A percentile compares a stretch with the other conserved stretches of the same genome.
phyloP scores from a whole-genome alignment of 2,113 vertebrate genomes.

The Tachuris rubrigastra region DNA sequence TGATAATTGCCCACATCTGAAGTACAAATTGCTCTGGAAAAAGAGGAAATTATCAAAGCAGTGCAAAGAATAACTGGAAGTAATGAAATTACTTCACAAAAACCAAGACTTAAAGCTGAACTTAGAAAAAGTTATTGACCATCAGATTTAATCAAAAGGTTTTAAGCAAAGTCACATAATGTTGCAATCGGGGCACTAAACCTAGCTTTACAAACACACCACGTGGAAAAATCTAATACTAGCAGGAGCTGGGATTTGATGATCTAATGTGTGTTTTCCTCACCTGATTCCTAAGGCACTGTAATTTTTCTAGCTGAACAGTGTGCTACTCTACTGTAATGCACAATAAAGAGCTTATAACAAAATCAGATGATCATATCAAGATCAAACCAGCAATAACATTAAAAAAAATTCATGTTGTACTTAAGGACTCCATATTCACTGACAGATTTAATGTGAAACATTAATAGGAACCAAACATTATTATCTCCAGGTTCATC shows the following conservation, averaged over 20 bases:
- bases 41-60: neutral
- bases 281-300: neutral
- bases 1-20: neutral
- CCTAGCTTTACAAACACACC: neutral
- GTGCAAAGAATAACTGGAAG: neutral
- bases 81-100: neutral
- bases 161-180: neutral
- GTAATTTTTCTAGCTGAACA: conserved; percentile 11
- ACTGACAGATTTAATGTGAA: neutral
- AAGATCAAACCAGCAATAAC: conserved; percentile 1
- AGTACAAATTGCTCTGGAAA: neutral
- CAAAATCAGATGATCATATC: neutral
- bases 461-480: neutral
- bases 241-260: neutral
- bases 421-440: neutral
- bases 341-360: neutral
- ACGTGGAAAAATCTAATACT: neutral
- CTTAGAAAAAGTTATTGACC: neutral
- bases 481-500: conserved; percentile 16
- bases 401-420: neutral
- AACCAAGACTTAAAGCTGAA: neutral
- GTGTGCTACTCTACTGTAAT: neutral
- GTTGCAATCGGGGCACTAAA: neutral
- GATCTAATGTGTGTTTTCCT: conserved; percentile 28
- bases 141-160: neutral